Evolutionary conservation across 1,140 invertebrate species (phyloP).

Genomic region (Sinella curviseta): DNA sequence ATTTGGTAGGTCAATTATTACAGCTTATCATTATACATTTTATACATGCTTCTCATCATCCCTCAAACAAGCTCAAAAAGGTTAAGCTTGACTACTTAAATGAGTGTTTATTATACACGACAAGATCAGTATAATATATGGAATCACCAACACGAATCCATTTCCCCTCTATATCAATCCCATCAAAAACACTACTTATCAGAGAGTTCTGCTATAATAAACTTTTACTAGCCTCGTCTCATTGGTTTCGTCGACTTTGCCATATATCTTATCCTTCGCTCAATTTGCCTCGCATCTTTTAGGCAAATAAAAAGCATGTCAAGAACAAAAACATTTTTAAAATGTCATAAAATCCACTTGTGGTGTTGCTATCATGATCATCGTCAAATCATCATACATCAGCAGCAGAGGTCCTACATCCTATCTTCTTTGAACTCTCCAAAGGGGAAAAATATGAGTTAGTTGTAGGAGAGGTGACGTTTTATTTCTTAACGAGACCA

Average conservation of each 20-base stretch:
- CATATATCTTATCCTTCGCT: neutral
- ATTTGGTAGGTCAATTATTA: no score
- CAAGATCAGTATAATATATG: no score
- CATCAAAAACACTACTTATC: no score
- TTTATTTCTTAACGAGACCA: neutral
- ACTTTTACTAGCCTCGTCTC: no score
- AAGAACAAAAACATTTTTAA: conserved; percentile 23
- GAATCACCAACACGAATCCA: no score
- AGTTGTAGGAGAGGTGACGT: neutral
- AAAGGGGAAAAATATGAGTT: neutral
- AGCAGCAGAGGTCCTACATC: neutral
- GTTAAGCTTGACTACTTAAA: no score
- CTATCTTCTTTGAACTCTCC: neutral
- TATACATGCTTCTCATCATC: no score
- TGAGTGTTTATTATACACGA: no score
- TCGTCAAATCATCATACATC: neutral
- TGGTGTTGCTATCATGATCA: neutral
- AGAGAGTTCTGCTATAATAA: no score
- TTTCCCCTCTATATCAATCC: no score
- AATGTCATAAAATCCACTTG: conserved; percentile 10
- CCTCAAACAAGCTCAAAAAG: no score
- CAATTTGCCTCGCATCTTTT: neutral
- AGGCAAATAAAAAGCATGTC: conserved; percentile 9
- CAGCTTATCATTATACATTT: no score
- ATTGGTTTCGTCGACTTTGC: neutral